Base-by-base conservation (phyloP, 2,113 vertebrate species). In the Tragelaphus scriptus region DNA sequence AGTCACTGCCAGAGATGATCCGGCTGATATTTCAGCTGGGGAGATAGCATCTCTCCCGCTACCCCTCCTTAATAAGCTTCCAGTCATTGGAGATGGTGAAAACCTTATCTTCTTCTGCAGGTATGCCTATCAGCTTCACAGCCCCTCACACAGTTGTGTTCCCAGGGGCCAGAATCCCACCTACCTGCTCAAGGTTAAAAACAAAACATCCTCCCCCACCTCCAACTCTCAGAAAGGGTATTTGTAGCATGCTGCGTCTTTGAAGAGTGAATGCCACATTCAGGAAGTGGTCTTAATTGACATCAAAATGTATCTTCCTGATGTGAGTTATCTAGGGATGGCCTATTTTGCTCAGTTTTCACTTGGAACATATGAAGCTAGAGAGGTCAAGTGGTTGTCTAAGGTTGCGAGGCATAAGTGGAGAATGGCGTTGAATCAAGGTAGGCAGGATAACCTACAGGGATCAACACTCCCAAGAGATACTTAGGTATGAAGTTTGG, bases 71-170 rank as follows among this genome's bases (percentile, higher is more conserved):
- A 97, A 97, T 79, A 63, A 92, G 94, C 96, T 90, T 81, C 95
- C 32, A 4, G 95, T 79, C 15, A 0, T 21, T 49, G 0, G 30
- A 81, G 84, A 77, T 75, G 68, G 77, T 12, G 4, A 89, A 94
- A 79, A 68, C 90, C 96, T 98, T 98, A 98, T 98, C 98, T 98
- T 95, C 91, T 88, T 36, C 90, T 87, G 96, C 98, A 98, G 94
- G 84, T 90, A 63, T 5, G 2, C 0, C 49, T 59, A 13, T 47
- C 47, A 61, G 4, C n/a, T 88, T 95, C 56, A 71, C 17, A 89
- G 68, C 26, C 2, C 19, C 51, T 71, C 23, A 14, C 56, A 21
- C 58, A 47, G 44, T 8, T 59, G 56, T 19, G 30, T 75, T 90
- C 63, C 71, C 55, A 12, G 61, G 40, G 36, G 4, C 32, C 59